phyloP scores from a whole-genome alignment of 2,113 vertebrate genomes.

The Vidua macroura region DNA sequence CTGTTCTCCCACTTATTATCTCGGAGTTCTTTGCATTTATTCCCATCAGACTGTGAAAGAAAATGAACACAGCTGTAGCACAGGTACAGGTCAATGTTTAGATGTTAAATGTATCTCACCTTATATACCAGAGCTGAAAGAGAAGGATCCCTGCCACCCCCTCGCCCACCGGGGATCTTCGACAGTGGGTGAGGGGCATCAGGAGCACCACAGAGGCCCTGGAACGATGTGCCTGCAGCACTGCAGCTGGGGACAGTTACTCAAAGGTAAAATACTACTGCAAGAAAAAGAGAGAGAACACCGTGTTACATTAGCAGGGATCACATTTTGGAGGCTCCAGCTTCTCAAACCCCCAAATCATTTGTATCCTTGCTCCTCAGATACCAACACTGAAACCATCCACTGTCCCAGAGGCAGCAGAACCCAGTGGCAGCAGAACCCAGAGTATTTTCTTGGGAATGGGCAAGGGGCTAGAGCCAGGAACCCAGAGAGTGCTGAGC shows the following conservation, averaged over 20 bases:
- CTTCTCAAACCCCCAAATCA: neutral
- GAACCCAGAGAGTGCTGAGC: conserved; percentile 11
- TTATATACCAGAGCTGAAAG: conserved; percentile 90
- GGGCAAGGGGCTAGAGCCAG: neutral
- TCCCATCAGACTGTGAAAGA: neutral
- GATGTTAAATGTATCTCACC: conserved; percentile 67
- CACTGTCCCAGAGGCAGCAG: neutral
- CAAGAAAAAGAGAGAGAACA: conserved; percentile 44
- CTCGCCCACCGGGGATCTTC: conserved; percentile 99
- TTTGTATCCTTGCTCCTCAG: fast-evolving
- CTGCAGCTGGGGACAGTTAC: conserved; percentile 83
- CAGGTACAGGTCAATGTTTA: neutral
- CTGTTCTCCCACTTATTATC: neutral
- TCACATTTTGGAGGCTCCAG: fast-evolving
- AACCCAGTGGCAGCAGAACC: neutral
- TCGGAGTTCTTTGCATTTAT: neutral
- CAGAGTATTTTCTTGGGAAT: neutral
- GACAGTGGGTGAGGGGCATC: conserved; percentile 99
- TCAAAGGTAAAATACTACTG: conserved; percentile 88
- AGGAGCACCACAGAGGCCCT: conserved; percentile 99
- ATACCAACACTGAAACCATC: neutral
- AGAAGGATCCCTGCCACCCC: conserved; percentile 98
- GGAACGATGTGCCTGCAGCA: conserved; percentile 92
- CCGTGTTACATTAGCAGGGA: neutral
- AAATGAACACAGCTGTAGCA: neutral